phyloP scores from a whole-genome alignment of 2,888 invertebrate species.

The Slavum lentiscoides region DNA sequence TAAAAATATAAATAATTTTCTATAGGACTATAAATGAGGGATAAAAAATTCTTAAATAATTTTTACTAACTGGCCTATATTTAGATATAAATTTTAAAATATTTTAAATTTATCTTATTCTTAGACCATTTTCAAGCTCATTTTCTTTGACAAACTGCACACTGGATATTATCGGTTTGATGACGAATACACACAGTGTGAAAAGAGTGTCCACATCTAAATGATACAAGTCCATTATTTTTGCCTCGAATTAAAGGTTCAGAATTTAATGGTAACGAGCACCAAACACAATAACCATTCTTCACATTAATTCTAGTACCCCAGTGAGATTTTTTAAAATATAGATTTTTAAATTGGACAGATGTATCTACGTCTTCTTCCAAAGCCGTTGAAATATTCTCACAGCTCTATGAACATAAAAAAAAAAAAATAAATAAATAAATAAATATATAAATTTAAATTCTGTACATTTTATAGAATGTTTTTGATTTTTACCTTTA shows the following conservation, averaged over 20 bases:
- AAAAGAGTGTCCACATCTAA: constrained; percentile 68
- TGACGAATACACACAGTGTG: constrained; percentile 59
- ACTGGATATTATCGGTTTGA: constrained; percentile 43
- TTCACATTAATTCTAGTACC: constrained; percentile 61
- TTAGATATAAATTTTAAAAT: background rate
- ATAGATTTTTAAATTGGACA: constrained; percentile 10
- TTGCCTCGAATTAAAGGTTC: constrained; percentile 63
- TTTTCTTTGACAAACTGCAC: constrained; percentile 34
- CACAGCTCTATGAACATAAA: constrained; percentile 22
- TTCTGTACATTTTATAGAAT: background rate
- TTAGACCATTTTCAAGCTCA: constrained; percentile 2
- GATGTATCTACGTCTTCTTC: constrained; percentile 23
- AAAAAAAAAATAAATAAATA: background rate
- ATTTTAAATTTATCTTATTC: background rate
- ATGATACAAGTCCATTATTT: constrained; percentile 68
- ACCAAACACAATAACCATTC: constrained; percentile 58
- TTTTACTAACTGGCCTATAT: background rate
- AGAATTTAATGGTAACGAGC: constrained; percentile 67
- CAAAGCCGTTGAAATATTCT: constrained; percentile 6
- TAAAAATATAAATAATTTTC: background rate
- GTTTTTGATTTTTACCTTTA: constrained; percentile 7
- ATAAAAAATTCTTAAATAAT: background rate
- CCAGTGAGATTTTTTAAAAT: constrained; percentile 61
- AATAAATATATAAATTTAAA: constrained; percentile 7
- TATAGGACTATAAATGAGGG: background rate